Percentiles rank a stretch among this genome's conserved stretches.
phyloP scores from a whole-genome alignment of 2,888 invertebrate genomes.

The Achlya flavicornis region DNA sequence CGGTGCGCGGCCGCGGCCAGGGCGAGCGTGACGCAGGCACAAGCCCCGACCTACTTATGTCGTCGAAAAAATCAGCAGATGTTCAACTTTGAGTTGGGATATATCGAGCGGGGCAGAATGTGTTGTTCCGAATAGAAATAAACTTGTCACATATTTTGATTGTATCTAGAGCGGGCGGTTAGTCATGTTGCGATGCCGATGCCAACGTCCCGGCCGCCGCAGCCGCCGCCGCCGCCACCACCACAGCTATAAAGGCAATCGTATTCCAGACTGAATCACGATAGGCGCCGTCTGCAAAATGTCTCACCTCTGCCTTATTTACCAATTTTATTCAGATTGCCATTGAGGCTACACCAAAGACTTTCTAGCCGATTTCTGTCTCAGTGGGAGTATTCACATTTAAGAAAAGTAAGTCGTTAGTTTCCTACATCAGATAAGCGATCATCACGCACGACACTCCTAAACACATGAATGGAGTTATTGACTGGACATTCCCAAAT shows the following conservation, averaged over 20 bases:
- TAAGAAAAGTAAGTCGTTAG: not conserved
- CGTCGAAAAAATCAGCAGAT: constrained; percentile 82
- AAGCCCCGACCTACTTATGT: constrained; percentile 83
- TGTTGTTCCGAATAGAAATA: constrained; percentile 83
- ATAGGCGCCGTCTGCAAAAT: constrained; percentile 83
- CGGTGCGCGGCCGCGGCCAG: constrained; percentile 56
- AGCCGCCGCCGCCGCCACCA: constrained; percentile 45
- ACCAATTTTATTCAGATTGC: constrained; percentile 51
- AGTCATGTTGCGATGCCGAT: constrained; percentile 79
- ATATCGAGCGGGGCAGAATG: constrained; percentile 78
- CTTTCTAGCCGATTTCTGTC: constrained; percentile 18
- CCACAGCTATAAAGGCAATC: constrained; percentile 79
- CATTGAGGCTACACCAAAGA: constrained; percentile 34
- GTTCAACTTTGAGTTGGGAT: constrained; percentile 76
- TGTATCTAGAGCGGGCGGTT: constrained; percentile 83
- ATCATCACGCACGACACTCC: not conserved
- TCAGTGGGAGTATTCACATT: not conserved
- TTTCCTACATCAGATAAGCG: not conserved
- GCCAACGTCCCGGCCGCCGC: constrained; percentile 77
- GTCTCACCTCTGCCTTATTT: constrained; percentile 74
- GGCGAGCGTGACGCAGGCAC: constrained; percentile 73
- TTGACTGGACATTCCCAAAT: not conserved
- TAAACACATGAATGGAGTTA: not conserved
- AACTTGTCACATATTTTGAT: constrained; percentile 84
- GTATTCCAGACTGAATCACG: constrained; percentile 77